phyloP scores from a whole-genome alignment of 2,113 vertebrate species.

The Aphyosemion australe region DNA sequence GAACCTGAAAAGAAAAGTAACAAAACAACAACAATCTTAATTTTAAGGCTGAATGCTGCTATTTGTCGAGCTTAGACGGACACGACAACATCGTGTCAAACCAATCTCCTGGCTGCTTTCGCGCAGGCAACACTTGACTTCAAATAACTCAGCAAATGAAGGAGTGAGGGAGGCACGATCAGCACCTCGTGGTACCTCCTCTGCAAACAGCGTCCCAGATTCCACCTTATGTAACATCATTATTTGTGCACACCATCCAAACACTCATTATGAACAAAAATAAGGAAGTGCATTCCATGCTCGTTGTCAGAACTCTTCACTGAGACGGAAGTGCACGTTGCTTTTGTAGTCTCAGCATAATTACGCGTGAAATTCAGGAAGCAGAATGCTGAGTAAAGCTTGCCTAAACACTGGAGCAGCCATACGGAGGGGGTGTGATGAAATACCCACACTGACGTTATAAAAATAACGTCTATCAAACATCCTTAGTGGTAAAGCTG shows the following conservation, averaged over 20 bases:
- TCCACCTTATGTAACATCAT: slow-evolving; percentile 57
- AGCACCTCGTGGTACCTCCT: slow-evolving; percentile 55
- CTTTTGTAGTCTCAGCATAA: slow-evolving; percentile 43
- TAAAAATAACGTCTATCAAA: slow-evolving; percentile 19
- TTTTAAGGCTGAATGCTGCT: slow-evolving; percentile 48
- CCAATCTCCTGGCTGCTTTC: slow-evolving; percentile 35
- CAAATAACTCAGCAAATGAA: slow-evolving; percentile 39
- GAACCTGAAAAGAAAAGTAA: slow-evolving; percentile 18
- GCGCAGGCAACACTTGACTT: slow-evolving; percentile 47
- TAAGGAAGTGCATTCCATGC: slow-evolving; percentile 35
- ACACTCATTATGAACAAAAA: slow-evolving; percentile 46
- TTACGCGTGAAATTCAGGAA: slow-evolving; percentile 21
- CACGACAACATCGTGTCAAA: slow-evolving; percentile 38
- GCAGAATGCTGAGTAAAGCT: slow-evolving; percentile 53
- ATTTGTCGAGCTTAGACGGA: slow-evolving; percentile 59
- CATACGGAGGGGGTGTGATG: slow-evolving; percentile 9
- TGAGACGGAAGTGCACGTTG: slow-evolving; percentile 5
- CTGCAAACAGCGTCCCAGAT: slow-evolving; percentile 63
- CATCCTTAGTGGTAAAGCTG: slow-evolving; percentile 12
- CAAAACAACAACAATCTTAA: slow-evolving; percentile 45
- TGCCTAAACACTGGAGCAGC: slow-evolving; percentile 2
- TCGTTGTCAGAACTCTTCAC: slow-evolving; percentile 42
- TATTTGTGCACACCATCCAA: slow-evolving; percentile 54
- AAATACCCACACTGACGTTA: slow-evolving; percentile 19
- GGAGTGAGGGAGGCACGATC: slow-evolving; percentile 22